Evolutionary conservation across 1,140 invertebrate species (phyloP).

Genomic region (Brachionus rotundiformis): DNA sequence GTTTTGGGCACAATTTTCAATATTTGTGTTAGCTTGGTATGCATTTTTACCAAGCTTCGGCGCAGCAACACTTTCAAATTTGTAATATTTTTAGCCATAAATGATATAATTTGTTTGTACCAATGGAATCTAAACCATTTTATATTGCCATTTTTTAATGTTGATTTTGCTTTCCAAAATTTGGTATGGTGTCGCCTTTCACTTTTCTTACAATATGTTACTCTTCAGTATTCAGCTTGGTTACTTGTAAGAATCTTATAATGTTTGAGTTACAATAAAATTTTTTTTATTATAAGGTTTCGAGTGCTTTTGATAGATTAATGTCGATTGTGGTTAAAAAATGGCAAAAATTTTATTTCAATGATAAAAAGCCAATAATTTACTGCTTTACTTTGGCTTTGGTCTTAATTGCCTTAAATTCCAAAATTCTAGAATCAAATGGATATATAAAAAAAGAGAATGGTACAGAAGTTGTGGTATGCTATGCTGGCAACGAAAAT

Average conservation of each 20-base stretch:
- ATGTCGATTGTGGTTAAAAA: neutral
- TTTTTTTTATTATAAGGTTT: neutral
- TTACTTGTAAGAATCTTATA: neutral
- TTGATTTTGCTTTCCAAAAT: neutral
- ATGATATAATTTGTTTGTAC: neutral
- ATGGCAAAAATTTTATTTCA: neutral
- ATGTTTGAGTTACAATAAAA: neutral
- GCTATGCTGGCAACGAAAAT: neutral
- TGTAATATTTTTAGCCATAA: neutral
- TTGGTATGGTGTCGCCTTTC: neutral
- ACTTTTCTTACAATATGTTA: neutral
- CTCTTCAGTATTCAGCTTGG: neutral
- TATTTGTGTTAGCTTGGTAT: neutral
- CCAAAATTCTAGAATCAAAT: neutral
- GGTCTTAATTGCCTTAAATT: neutral
- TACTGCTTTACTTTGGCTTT: neutral
- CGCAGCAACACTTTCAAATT: neutral
- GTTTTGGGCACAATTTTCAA: neutral
- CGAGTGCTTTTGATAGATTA: neutral
- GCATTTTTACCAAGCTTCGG: neutral
- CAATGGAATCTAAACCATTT: neutral
- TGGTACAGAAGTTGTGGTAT: neutral
- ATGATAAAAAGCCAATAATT: neutral
- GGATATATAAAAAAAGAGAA: neutral
- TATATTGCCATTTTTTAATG: neutral